Conservation (phyloP, 2,888 invertebrate genomes). For the Lucinisca nassula region DNA sequence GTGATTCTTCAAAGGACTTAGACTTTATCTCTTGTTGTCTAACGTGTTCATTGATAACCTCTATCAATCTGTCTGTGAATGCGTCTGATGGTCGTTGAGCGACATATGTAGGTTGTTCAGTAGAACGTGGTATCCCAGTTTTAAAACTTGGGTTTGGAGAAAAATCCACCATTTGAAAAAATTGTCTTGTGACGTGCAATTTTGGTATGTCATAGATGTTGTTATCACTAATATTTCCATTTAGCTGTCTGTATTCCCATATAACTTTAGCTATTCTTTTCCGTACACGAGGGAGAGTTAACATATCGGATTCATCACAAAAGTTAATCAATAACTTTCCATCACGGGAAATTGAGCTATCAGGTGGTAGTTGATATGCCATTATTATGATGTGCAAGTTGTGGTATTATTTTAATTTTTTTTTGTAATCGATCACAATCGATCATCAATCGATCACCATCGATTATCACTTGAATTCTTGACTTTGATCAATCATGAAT, state of each 20-base stretch:
- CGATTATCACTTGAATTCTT: no score
- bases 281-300: not conserved
- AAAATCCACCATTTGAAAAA: not conserved
- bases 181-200: not conserved
- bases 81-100: not conserved
- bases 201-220: not conserved
- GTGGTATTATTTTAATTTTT: no score
- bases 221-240: not conserved
- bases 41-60: not conserved
- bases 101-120: no score
- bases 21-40: not conserved
- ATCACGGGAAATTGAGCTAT: no score
- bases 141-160: not conserved
- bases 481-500: no score
- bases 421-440: no score
- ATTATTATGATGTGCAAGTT: no score
- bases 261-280: not conserved
- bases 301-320: not conserved
- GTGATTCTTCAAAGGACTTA: not conserved
- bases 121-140: not conserved
- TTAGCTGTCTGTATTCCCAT: not conserved
- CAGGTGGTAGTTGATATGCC: no score
- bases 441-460: no score
- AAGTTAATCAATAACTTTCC: not conserved
- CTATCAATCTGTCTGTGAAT: not conserved